These are phyloP conservation scores for Prionailurus bengalensis DNA, from an alignment of 2,113 vertebrate genomes.

Conservation along the genomic window DNA sequence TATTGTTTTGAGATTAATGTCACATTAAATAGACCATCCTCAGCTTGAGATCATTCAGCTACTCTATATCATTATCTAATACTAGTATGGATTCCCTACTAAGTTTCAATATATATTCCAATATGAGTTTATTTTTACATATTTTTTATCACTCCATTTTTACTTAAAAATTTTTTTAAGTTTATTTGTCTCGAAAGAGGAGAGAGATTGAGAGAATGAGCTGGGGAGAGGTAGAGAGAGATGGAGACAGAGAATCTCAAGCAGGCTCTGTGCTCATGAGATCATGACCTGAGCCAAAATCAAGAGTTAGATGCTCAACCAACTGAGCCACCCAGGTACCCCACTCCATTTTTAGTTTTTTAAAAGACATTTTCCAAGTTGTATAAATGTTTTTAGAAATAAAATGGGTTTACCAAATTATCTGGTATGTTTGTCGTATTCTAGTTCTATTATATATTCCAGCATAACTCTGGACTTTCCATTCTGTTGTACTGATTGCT, in stretches of 20 bases:
- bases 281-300: too few species aligned
- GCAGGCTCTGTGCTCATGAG: too few species aligned
- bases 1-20: neutral
- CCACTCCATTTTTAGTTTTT: neutral
- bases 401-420: neutral
- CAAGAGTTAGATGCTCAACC: too few species aligned
- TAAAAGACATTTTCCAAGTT: neutral
- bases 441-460: neutral
- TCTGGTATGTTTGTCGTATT: neutral
- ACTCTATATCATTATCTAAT: neutral
- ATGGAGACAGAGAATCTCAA: too few species aligned
- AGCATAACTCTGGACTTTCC: neutral
- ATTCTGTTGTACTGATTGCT: neutral
- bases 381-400: neutral
- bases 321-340: too few species aligned
- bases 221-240: too few species aligned
- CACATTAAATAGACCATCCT: neutral
- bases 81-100: neutral
- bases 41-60: neutral
- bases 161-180: neutral
- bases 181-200: too few species aligned
- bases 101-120: neutral
- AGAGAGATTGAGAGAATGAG: too few species aligned
- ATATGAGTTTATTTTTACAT: neutral
- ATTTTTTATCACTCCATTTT: neutral